Conservation (phyloP, 2,797 vertebrate species). For the Graptemys geographica region DNA sequence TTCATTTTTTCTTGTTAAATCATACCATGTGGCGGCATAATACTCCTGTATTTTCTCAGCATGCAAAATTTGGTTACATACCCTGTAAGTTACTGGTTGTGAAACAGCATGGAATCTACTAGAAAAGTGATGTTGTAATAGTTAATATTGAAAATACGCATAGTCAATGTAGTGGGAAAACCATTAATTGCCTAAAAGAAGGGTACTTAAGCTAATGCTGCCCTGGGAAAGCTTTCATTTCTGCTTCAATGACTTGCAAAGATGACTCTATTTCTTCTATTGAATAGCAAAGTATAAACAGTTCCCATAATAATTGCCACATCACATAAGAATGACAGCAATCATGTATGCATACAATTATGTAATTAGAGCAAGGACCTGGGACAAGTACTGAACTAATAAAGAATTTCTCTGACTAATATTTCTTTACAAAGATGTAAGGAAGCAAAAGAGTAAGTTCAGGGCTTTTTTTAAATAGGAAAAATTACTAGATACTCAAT, state of each 20-base stretch:
- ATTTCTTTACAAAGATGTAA: constrained; percentile 10
- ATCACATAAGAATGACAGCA: constrained; percentile 15
- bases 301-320: constrained; percentile 6
- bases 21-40: background rate
- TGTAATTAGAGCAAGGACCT: constrained; percentile 55
- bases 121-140: background rate
- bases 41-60: background rate
- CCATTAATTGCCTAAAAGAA: background rate
- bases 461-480: constrained; percentile 10
- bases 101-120: background rate
- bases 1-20: background rate
- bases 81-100: background rate
- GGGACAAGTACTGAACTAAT: background rate
- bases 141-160: background rate
- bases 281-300: constrained; percentile 2
- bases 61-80: background rate
- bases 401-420: background rate
- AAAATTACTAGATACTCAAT: background rate
- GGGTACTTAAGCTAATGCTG: background rate
- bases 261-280: background rate
- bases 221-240: background rate
- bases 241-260: background rate
- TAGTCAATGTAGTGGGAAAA: background rate
- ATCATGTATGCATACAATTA: background rate
- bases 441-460: background rate